These are phyloP conservation scores for Rissa tridactyla DNA, from an alignment of 2,113 vertebrate species.

Conservation along the genomic window DNA sequence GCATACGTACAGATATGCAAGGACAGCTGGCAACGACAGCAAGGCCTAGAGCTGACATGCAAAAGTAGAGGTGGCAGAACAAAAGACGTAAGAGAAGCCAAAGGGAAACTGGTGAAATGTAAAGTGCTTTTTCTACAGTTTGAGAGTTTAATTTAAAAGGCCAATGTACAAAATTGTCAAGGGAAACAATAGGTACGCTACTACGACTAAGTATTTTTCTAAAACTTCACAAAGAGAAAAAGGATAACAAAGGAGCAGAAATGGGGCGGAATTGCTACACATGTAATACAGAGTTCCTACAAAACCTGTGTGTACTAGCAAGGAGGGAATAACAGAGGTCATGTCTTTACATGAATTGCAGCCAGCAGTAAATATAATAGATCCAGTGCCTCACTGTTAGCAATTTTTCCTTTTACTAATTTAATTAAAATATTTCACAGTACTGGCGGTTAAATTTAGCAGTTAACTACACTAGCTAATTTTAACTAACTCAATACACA, in stretches of 20 bases:
- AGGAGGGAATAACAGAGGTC: neutral
- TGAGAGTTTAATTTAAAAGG: neutral
- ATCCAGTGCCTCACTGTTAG: neutral
- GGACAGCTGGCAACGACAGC: neutral
- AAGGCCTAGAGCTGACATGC: neutral
- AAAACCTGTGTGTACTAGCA: rapidly evolving
- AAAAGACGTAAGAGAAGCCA: neutral
- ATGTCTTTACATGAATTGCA: neutral
- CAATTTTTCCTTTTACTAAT: neutral
- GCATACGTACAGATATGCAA: neutral
- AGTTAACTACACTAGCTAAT: neutral
- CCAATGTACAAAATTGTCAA: neutral
- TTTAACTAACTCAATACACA: neutral
- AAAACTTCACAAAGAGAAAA: neutral
- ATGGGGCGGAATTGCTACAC: neutral
- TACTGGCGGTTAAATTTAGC: neutral
- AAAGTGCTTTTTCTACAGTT: neutral
- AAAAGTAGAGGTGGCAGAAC: neutral
- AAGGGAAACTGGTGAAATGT: neutral
- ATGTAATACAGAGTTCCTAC: neutral
- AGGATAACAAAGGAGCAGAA: neutral
- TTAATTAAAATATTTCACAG: neutral
- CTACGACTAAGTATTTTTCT: neutral
- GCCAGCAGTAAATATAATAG: neutral
- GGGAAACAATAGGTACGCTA: neutral